Conservation (phyloP, 2,797 vertebrate species). For the Pygocentrus nattereri region DNA sequence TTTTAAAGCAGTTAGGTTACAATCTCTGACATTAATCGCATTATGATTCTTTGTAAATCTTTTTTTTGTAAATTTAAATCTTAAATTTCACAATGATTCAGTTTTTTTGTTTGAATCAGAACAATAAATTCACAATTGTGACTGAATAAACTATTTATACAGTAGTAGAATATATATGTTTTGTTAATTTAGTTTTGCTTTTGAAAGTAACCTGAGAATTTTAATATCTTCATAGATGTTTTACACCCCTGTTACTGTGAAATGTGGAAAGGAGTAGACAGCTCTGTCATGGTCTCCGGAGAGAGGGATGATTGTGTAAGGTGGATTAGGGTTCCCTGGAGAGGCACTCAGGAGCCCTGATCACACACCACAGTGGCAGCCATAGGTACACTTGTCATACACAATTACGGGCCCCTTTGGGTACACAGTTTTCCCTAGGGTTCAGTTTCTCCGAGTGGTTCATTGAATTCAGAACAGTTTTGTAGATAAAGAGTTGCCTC, state of each 20-base stretch:
- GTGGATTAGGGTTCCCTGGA: neutral
- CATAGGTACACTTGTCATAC: neutral
- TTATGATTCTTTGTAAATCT: no score
- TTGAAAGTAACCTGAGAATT: no score
- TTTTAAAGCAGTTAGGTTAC: no score
- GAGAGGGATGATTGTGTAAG: neutral
- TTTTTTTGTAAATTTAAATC: no score
- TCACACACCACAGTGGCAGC: neutral
- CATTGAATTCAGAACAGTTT: constrained; percentile 16
- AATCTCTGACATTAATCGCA: no score
- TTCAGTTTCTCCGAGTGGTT: constrained; percentile 3
- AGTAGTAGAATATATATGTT: no score
- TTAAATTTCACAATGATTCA: no score
- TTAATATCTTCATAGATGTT: no score
- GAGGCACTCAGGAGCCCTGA: neutral
- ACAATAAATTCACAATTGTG: no score
- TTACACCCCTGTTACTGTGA: neutral
- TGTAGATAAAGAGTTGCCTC: constrained; percentile 28
- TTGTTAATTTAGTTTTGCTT: no score
- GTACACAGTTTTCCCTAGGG: neutral
- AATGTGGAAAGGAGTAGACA: neutral
- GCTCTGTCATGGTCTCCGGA: neutral
- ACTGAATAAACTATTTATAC: no score
- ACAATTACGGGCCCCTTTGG: neutral
- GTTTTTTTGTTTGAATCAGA: no score